A percentile compares a stretch with the other conserved stretches of the same genome.
Conservation (phyloP, 2,888 invertebrate species). For the Toxonevra muliebris region DNA sequence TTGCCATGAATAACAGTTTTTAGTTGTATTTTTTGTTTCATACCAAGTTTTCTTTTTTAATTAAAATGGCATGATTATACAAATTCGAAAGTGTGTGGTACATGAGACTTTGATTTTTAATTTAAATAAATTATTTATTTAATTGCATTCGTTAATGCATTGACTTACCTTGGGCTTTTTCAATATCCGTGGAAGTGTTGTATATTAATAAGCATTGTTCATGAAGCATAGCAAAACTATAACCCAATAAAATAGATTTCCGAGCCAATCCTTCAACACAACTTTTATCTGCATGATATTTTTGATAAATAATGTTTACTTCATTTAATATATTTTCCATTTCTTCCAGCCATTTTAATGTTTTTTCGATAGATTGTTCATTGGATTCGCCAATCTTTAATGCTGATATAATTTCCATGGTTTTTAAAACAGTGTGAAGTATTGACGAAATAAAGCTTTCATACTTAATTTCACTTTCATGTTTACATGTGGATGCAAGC, state of each 20-base stretch:
- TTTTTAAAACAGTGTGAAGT: constrained; percentile 42
- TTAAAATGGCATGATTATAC: too few relatives aligned
- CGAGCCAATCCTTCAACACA: constrained; percentile 20
- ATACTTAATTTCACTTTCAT: constrained; percentile 54
- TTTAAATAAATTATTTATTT: too few relatives aligned
- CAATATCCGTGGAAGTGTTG: constrained; percentile 53
- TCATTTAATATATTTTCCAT: constrained; percentile 44
- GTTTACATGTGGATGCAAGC: constrained; percentile 50
- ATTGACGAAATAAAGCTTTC: constrained; percentile 41
- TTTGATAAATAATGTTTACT: constrained; percentile 30
- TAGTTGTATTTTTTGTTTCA: too few relatives aligned
- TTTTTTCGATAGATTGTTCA: constrained; percentile 44
- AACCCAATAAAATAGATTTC: constrained; percentile 45
- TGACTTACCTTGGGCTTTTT: constrained; percentile 51
- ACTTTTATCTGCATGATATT: constrained; percentile 20
- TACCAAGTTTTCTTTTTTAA: too few relatives aligned
- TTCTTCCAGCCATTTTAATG: constrained; percentile 42
- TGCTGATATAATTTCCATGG: constrained; percentile 43
- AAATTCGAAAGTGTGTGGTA: too few relatives aligned
- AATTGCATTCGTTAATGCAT: too few relatives aligned
- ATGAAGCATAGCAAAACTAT: constrained; percentile 46
- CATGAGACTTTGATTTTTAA: too few relatives aligned
- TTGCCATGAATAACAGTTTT: too few relatives aligned
- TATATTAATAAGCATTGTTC: constrained; percentile 52
- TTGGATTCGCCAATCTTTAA: constrained; percentile 43